Evolutionary conservation across 2,113 vertebrate species (phyloP), one percentile per base, ranked within the genome.

Genomic region (Maccullochella peelii): DNA sequence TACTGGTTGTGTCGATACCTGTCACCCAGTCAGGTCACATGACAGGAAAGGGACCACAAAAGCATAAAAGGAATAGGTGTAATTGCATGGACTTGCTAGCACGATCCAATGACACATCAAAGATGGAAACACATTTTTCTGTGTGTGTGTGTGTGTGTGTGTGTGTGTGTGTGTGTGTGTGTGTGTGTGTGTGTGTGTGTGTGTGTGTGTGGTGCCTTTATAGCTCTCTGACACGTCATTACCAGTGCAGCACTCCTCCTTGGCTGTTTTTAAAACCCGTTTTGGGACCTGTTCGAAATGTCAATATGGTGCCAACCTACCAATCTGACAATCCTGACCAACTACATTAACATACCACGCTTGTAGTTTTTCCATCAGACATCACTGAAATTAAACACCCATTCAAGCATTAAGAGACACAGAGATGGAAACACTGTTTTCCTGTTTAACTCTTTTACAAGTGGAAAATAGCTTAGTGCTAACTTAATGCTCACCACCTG

Each of bases 161-260:
- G 62, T 18, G 6, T 72, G 36, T 61, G 16, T 42, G 62, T 58
- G 79, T 67, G 50, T 63, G 44, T 63, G 47, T 63, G 62, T 0
- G 47, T 74, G 33, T 66, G 50, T 25, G 47, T 61, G 49, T 52
- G 58, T 63, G 36, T 42, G 25, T n/a, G 49, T 23, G 52, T 42
- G 33, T 23, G 30, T 50, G 73, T 73, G 73, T 62, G 33, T 49
- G 63, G 30, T 65, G 68, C 42, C 6, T 77, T 73, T 80, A 73
- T 68, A 80, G 86, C 38, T 77, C 30, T 36, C 58, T 71, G 33
- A 68, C 67, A 80, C 6, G 18, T 80, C 73, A 73, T 73, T 59
- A 36, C 38, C 44, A 23, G 47, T 40, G 23, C 27, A 18, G n/a
- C 65, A 50, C 42, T 66, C 58, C 50, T 77, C 68, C 47, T 5